Evolutionary conservation across 2,113 vertebrate genomes (phyloP), one percentile per base, ranked within the genome.

Genomic region (Heliornis fulica): DNA sequence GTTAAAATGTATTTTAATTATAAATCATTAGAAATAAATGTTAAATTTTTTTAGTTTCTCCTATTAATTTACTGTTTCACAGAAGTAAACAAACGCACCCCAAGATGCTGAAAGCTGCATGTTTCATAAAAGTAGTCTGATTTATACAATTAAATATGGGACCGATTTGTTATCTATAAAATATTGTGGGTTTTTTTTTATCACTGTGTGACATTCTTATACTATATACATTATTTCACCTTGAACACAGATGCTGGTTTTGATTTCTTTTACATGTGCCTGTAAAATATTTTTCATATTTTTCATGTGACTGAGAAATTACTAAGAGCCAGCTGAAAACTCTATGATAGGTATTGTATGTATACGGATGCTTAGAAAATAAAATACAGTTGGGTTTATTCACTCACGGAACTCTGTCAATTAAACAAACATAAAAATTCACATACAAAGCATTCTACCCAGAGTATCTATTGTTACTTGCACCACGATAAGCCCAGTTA

Each of bases 271-370:
- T 53, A 4, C 53, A 83, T 51, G 41, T 77, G 84, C 11, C 51
- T 87, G 61, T 34, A 94, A 96, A 85, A 53, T 83, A 89, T 70
- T 90, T 95, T 93, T 87, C 22, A 53, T 83, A 89, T 70, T 90
- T 95, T 93, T 87, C 22, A 92, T 56, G 78, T 92, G 84, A 90
- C 83, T 59, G 89, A 88, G 34, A 77, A 91, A 83, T 96, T 97
- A 71, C 87, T 81, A 96, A 94, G 65, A 66, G 87, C 89, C 74
- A 78, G 34, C 5, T 76, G 72, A 94, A 41, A 94, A 65, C 80
- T 57, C 19, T 23, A 57, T 75, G 85, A 85, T 63, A 61, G 69
- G 59, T 83, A 54, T 28, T 80, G 60, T 51, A 76, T 22, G 29
- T 53, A 74, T 74, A 83, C 54, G 94, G 69, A 90, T 74, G 60